Evolutionary conservation across 1,140 invertebrate genomes (phyloP), one percentile per base, ranked within the genome.

Genomic region (Drosophila sucinea): DNA sequence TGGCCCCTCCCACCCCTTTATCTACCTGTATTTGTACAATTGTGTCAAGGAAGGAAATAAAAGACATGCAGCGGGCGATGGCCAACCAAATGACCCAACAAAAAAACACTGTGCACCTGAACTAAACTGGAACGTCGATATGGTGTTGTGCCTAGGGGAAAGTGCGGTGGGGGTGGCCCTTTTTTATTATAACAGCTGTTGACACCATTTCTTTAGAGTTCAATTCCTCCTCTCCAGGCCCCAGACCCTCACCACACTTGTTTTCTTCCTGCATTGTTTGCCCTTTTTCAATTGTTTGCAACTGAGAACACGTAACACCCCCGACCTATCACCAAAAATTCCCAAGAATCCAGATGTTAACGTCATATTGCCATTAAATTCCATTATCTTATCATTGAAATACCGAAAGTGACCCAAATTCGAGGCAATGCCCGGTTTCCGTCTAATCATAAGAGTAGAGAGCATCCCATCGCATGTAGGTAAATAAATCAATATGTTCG

Each of bases 21-120:
- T 85, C 11, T n/a, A 58, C 17, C 44, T 27, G 23, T 58, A 56
- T 89, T 87, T 89, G 57, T 58, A 89, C 80, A 87, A 89, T 69
- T 87, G 83, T 69, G 23, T 55, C 56, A 65, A 66, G 69, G 56
- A 79, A 70, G 38, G 23, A 23, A 27, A 27, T 51, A 51, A 62
- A 62, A 62, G 29, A 25, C n/a, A 23, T 62, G 40, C 60, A 62
- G 4, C 6, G 30, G 30, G 4, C n/a, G 6, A 25, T 3, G 25
- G 8, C 17, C 17, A 17, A 17, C 17, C 17, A 17, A 17, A 17
- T 17, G 17, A 17, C 33, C 25, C 6, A 38, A 11, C 2, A 11
- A 11, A 38, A 33, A 38, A 11, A 60, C 33, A 11, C 4, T 38
- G 25, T 7, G 23, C 44, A 27, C 44, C 25, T 51, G 44, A 51